Conservation (phyloP, 37 sponge, comb jelly and placozoan genomes). For the Beroe ovata region DNA sequence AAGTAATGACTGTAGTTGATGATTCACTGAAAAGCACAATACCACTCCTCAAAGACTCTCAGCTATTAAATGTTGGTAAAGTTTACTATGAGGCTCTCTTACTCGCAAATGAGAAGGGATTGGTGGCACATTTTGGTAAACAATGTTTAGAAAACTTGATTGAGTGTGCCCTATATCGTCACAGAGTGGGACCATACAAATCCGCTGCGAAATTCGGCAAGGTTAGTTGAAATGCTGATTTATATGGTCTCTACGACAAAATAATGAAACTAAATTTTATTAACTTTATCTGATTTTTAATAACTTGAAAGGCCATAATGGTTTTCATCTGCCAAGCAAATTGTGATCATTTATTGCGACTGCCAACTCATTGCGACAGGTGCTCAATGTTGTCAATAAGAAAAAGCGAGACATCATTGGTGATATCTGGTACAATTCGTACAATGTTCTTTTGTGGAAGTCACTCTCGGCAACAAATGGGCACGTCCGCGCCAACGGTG, state of each 20-base stretch:
- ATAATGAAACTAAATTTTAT: too few species aligned
- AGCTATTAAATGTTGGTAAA: not conserved
- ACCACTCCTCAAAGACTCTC: not conserved
- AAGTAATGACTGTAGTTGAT: not conserved
- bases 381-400: not conserved
- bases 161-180: not conserved
- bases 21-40: not conserved
- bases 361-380: too few species aligned
- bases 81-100: not conserved
- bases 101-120: not conserved
- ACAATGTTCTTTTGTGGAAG: not conserved
- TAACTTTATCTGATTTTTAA: too few species aligned
- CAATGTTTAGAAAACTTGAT: not conserved
- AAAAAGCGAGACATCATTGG: not conserved
- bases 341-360: not conserved
- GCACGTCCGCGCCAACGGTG: slow-evolving; percentile 7
- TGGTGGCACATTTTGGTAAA: not conserved
- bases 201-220: not conserved
- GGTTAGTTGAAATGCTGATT: too few species aligned
- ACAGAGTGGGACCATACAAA: slow-evolving; percentile 5
- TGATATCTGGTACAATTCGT: not conserved
- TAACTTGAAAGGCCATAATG: too few species aligned
- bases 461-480: not conserved
- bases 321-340: not conserved
- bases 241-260: too few species aligned